A percentile compares a stretch with the other conserved stretches of the same genome.
Evolutionary conservation across 2,113 vertebrate species (phyloP).

Genomic region (Laterallus jamaicensis): DNA sequence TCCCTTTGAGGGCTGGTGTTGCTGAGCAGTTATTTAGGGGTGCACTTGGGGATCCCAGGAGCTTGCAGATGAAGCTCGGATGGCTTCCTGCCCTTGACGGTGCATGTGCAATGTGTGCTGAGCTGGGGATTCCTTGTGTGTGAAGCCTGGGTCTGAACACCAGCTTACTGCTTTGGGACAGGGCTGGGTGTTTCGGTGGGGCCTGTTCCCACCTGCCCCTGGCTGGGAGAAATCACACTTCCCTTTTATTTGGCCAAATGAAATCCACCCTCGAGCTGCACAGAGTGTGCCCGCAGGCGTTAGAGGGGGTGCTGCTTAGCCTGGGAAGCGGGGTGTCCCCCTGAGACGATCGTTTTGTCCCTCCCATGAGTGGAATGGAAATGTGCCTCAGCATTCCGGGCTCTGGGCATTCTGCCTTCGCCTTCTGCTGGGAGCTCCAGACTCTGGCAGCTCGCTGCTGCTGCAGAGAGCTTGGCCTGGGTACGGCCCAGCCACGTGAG

Average conservation of each 20-base stretch:
- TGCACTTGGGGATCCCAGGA: neutral
- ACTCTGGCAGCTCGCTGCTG: neutral
- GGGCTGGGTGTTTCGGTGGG: too few relatives aligned
- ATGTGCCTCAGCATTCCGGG: neutral
- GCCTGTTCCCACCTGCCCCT: neutral
- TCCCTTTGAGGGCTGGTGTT: neutral
- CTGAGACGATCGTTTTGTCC: neutral
- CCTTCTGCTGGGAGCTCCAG: neutral
- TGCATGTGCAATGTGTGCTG: rapidly evolving
- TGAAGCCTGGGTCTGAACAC: neutral
- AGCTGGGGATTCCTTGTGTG: neutral
- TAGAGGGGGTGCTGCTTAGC: neutral
- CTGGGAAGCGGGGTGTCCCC: neutral
- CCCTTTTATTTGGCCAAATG: neutral
- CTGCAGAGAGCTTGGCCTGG: neutral
- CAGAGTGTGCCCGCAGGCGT: neutral
- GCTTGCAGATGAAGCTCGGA: neutral
- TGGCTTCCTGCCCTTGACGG: neutral
- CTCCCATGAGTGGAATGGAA: neutral
- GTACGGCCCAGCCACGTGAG: neutral
- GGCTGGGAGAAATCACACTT: neutral
- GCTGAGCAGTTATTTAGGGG: neutral
- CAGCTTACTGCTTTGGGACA: rapidly evolving
- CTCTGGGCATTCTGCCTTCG: neutral
- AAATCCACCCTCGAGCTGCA: neutral